Conservation (phyloP, 1,140 invertebrate species). For the Ladona fulva region DNA sequence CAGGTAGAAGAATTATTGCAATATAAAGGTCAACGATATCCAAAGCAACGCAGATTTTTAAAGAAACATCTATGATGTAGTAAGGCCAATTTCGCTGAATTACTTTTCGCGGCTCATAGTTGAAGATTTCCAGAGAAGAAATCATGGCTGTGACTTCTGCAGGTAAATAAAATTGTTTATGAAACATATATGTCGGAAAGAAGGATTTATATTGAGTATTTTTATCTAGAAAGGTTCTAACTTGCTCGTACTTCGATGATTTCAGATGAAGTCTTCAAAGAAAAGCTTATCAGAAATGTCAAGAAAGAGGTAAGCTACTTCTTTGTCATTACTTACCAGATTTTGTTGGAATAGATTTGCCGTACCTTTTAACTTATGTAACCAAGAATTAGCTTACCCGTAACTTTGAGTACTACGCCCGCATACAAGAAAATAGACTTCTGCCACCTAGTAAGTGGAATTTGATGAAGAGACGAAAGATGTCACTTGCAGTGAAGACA, state of each 20-base stretch:
- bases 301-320: conserved; percentile 61
- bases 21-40: not conserved
- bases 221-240: not conserved
- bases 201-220: not conserved
- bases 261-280: conserved; percentile 53
- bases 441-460: no score
- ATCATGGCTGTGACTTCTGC: not conserved
- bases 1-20: not conserved
- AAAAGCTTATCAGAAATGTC: conserved; percentile 64
- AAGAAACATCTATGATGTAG: not conserved
- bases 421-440: no score
- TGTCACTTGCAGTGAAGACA: no score
- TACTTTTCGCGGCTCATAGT: not conserved
- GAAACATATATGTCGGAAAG: not conserved
- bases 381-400: no score
- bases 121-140: not conserved
- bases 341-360: no score
- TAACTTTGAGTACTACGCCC: no score
- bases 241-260: conserved; percentile 23
- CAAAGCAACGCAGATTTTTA: not conserved
- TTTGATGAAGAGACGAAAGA: no score
- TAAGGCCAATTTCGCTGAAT: not conserved
- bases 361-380: no score
- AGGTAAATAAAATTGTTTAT: not conserved
- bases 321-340: no score